Evolutionary conservation across 2,113 vertebrate genomes (phyloP).

Genomic region (Coptodon bakossiorum): DNA sequence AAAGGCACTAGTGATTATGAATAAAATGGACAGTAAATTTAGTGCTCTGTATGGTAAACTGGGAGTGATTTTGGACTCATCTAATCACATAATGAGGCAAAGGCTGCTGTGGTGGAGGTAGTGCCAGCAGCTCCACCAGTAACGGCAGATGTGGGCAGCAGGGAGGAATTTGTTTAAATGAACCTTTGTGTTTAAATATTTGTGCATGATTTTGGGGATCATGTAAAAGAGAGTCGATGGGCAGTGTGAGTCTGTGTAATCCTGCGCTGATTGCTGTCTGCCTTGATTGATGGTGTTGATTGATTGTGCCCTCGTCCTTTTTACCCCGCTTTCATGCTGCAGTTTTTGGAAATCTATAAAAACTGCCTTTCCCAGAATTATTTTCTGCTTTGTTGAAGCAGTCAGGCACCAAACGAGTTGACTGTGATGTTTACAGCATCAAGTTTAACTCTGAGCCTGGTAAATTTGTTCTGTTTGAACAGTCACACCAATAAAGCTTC

Average conservation of each 20-base stretch:
- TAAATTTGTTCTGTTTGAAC: neutral
- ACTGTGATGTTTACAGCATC: neutral
- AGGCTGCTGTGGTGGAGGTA: neutral
- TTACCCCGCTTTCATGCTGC: neutral
- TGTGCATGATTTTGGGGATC: neutral
- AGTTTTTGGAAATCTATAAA: conserved; percentile 1
- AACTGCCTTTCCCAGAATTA: neutral
- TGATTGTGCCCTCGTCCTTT: neutral
- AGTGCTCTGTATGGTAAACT: neutral
- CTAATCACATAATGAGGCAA: neutral
- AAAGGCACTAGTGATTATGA: neutral
- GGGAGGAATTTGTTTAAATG: neutral
- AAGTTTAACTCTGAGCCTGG: neutral
- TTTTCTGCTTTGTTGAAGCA: neutral
- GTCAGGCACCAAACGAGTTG: neutral
- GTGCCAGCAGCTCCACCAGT: neutral
- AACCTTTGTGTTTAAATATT: neutral
- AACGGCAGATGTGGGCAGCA: neutral
- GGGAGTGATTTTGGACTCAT: neutral
- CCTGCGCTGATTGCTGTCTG: neutral
- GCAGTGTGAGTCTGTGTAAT: neutral
- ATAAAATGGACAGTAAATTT: neutral
- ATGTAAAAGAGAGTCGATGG: neutral
- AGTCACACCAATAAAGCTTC: neutral
- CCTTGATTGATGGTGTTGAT: conserved; percentile 35